A percentile compares a stretch with the other conserved stretches of the same genome.
Conservation (phyloP, 2,888 invertebrate genomes). For the Corbicula japonica region DNA sequence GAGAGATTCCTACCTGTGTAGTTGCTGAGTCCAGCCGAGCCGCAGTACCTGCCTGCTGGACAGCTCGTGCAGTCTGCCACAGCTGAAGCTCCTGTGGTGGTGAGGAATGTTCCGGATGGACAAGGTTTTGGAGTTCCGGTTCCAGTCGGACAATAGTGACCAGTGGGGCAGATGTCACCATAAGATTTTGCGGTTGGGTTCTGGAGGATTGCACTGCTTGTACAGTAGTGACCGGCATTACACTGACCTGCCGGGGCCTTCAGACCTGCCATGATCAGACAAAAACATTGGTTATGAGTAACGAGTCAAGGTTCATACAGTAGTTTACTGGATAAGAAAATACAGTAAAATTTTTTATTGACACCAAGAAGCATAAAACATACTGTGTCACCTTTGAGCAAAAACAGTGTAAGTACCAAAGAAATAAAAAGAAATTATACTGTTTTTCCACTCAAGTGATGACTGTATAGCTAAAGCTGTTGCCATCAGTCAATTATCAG, state of each 20-base stretch:
- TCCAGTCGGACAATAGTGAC: conserved; percentile 82
- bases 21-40: conserved; percentile 77
- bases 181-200: conserved; percentile 75
- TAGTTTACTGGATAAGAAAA: too few species aligned
- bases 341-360: too few species aligned
- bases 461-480: too few species aligned
- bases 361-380: too few species aligned
- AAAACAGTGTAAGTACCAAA: too few species aligned
- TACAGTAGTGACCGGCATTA: conserved; percentile 79
- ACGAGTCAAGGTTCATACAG: too few species aligned
- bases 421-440: too few species aligned
- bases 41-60: conserved; percentile 83
- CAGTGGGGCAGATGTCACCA: conserved; percentile 82
- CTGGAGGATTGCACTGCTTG: conserved; percentile 68
- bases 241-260: conserved; percentile 79
- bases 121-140: conserved; percentile 81
- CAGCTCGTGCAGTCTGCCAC: conserved; percentile 80
- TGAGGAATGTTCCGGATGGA: conserved; percentile 82
- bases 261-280: conserved; percentile 78
- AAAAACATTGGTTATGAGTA: too few species aligned
- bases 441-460: too few species aligned
- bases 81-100: conserved; percentile 68
- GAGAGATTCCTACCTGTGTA: conserved; percentile 74
- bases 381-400: too few species aligned
- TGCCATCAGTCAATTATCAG: too few species aligned